A percentile compares a stretch with the other conserved stretches of the same genome.
phyloP scores from a whole-genome alignment of 1,140 invertebrate species.

The Cyclina sinensis region DNA sequence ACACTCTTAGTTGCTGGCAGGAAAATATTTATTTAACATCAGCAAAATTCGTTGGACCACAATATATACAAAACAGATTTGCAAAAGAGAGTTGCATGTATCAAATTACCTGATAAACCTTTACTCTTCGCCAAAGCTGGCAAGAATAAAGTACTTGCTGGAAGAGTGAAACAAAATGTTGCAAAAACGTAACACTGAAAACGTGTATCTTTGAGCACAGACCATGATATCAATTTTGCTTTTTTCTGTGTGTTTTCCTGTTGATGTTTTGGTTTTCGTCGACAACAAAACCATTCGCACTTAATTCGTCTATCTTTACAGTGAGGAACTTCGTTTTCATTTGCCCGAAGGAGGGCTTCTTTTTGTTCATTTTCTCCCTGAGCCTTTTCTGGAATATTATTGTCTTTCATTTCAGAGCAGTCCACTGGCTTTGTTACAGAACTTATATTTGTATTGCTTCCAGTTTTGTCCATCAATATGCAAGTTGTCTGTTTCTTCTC shows the following conservation, averaged over 20 bases:
- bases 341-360: background rate
- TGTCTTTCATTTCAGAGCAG: no score
- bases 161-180: conserved; percentile 58
- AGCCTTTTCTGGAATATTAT: no score
- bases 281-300: background rate
- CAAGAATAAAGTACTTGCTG: conserved; percentile 17
- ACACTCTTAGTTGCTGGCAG: no score
- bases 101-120: conserved; percentile 45
- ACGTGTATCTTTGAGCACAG: conserved; percentile 44
- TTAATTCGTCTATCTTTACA: background rate
- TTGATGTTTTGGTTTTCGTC: background rate
- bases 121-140: conserved; percentile 55
- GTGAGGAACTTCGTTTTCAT: background rate
- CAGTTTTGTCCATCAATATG: no score
- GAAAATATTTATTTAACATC: no score
- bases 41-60: no score
- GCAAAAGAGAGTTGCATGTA: no score
- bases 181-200: conserved; percentile 52
- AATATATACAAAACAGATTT: no score
- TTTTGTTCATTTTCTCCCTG: background rate
- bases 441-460: no score
- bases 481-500: no score
- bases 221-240: conserved; percentile 46
- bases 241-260: conserved; percentile 34
- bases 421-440: no score